Conservation (phyloP, 1,140 invertebrate genomes). For the Drosophila serrata region DNA sequence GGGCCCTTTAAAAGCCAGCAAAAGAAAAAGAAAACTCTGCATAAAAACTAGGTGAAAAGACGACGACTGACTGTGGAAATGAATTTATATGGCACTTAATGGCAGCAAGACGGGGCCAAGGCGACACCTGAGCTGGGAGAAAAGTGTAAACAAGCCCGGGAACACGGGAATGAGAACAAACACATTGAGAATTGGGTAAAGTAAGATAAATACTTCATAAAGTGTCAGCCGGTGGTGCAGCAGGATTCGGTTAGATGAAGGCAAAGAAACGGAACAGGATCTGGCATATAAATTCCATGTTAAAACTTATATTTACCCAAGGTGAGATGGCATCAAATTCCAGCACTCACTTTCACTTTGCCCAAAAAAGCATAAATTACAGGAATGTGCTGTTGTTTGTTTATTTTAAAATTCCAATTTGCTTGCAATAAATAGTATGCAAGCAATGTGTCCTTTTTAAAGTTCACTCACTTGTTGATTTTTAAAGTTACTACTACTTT, state of each 20-base stretch:
- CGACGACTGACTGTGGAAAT: constrained; percentile 34
- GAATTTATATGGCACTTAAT: constrained; percentile 66
- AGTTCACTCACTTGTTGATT: constrained; percentile 4
- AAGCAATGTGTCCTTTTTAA: not conserved
- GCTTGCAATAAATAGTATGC: not conserved
- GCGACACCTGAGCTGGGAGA: constrained; percentile 17
- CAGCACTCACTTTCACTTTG: constrained; percentile 11
- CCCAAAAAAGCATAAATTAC: not conserved
- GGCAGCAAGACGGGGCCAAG: constrained; percentile 38
- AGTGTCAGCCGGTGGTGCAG: constrained; percentile 19
- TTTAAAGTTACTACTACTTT: not conserved
- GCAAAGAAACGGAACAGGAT: not conserved
- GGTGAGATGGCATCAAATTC: constrained; percentile 5
- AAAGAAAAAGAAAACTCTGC: constrained; percentile 49
- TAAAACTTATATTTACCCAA: constrained; percentile 11
- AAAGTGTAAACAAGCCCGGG: constrained; percentile 45
- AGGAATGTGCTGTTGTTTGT: constrained; percentile 4
- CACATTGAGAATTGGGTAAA: constrained; percentile 50
- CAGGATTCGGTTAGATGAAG: constrained; percentile 5
- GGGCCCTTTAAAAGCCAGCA: constrained; percentile 24
- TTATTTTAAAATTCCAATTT: constrained; percentile 16
- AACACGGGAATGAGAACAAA: constrained; percentile 47
- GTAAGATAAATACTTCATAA: constrained; percentile 51
- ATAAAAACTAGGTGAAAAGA: constrained; percentile 71
- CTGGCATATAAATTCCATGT: constrained; percentile 8